Percentiles rank a stretch among this genome's conserved stretches.
phyloP scores from a whole-genome alignment of 2,888 invertebrate genomes.

The Anorthoa munda region DNA sequence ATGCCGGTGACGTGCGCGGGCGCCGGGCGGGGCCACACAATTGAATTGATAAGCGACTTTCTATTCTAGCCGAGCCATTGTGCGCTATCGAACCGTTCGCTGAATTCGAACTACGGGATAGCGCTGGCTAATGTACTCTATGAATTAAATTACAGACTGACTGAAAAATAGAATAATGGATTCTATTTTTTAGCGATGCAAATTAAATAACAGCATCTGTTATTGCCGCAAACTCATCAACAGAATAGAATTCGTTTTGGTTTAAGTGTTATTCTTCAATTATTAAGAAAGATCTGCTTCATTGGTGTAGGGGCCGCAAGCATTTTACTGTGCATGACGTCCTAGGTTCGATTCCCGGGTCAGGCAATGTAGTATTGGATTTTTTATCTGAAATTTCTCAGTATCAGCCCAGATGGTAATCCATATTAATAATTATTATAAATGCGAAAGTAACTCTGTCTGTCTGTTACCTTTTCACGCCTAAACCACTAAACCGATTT shows the following conservation, averaged over 20 bases:
- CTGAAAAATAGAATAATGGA: conserved; percentile 24
- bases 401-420: no score
- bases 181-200: not conserved
- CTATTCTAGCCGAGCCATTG: conserved; percentile 80
- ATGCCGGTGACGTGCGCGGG: conserved; percentile 77
- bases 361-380: no score
- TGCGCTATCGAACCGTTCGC: conserved; percentile 54
- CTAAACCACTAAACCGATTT: no score
- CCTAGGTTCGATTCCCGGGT: no score
- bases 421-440: no score
- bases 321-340: no score
- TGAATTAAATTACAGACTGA: conserved; percentile 47
- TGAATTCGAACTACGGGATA: conserved; percentile 51
- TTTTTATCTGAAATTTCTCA: no score
- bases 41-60: conserved; percentile 89
- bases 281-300: no score
- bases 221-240: not conserved
- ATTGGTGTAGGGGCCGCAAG: no score
- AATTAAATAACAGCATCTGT: not conserved
- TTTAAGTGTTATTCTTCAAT: not conserved
- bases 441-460: no score
- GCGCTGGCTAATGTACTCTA: conserved; percentile 25
- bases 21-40: conserved; percentile 86
- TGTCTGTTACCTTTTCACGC: no score
- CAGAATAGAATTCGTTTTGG: not conserved